Percentiles rank a stretch among this genome's conserved stretches.
These are phyloP conservation scores for Paramormyrops hopkinsi DNA, from an alignment of 2,797 vertebrate species.

Conservation along the genomic window DNA sequence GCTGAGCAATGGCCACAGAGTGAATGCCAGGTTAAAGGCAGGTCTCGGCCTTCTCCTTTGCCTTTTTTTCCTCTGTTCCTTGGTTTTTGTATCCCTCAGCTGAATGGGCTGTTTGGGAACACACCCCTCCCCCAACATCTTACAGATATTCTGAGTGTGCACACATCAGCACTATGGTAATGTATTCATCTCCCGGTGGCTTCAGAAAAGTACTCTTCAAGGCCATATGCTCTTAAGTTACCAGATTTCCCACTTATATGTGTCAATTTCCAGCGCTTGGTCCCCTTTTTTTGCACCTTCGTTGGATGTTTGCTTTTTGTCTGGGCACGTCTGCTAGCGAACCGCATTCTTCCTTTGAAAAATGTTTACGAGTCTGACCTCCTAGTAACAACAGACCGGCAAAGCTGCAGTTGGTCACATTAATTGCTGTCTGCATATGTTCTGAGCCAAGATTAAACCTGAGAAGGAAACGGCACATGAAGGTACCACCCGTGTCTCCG, in stretches of 20 bases:
- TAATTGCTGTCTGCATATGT: slow-evolving; percentile 47
- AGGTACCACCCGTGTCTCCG: neutral
- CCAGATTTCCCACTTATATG: slow-evolving; percentile 28
- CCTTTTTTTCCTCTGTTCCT: slow-evolving; percentile 38
- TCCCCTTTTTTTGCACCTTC: slow-evolving; percentile 24
- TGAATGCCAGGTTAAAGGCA: slow-evolving; percentile 42
- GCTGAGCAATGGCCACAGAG: slow-evolving; percentile 33
- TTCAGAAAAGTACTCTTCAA: slow-evolving; percentile 8
- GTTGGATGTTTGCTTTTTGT: slow-evolving; percentile 41
- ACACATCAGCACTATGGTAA: slow-evolving; percentile 55
- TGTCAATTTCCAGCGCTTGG: neutral
- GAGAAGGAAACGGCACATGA: neutral
- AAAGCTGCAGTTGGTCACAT: slow-evolving; percentile 37
- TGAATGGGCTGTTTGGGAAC: slow-evolving; percentile 35
- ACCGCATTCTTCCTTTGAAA: slow-evolving; percentile 31
- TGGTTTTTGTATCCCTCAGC: slow-evolving; percentile 39
- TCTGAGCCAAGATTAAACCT: slow-evolving; percentile 14
- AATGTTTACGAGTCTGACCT: slow-evolving; percentile 31
- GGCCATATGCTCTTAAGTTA: slow-evolving; percentile 33
- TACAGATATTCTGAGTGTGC: slow-evolving; percentile 42
- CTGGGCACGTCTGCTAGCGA: slow-evolving; percentile 28
- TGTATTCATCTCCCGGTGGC: slow-evolving; percentile 32
- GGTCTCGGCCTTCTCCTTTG: slow-evolving; percentile 37
- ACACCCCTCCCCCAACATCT: slow-evolving; percentile 41
- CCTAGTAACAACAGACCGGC: slow-evolving; percentile 20